A percentile compares a stretch with the other conserved stretches of the same genome.
These are phyloP conservation scores for Scaptomyza hsui DNA, from an alignment of 1,140 invertebrate genomes.

Conservation along the genomic window DNA sequence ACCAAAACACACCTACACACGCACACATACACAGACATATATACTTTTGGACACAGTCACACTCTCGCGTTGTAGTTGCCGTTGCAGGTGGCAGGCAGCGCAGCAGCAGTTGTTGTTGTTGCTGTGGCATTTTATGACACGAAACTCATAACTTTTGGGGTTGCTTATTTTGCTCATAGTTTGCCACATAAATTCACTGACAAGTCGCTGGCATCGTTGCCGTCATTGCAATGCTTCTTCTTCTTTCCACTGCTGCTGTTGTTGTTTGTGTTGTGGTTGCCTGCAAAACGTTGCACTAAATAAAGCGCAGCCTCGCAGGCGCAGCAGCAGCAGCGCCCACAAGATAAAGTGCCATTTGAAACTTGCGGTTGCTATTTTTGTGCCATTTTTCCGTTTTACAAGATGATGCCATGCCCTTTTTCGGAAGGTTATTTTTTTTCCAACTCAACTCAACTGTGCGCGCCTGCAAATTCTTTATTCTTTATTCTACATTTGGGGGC, in stretches of 20 bases:
- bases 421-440: constrained; percentile 14
- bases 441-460: not conserved
- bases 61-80: constrained; percentile 22
- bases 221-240: constrained; percentile 42
- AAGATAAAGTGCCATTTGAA: constrained; percentile 80
- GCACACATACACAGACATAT: constrained; percentile 30
- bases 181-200: constrained; percentile 70
- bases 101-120: constrained; percentile 33
- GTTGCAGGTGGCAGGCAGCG: constrained; percentile 66
- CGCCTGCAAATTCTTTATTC: constrained; percentile 10
- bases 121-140: constrained; percentile 75
- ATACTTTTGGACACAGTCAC: constrained; percentile 20
- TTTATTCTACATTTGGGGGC: constrained; percentile 14
- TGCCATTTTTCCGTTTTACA: constrained; percentile 39
- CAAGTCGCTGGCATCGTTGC: constrained; percentile 56
- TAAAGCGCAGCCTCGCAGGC: constrained; percentile 58
- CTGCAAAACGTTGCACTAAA: constrained; percentile 42
- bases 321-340: constrained; percentile 33
- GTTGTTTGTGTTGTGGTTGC: not conserved
- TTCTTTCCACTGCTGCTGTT: not conserved
- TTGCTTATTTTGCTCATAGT: constrained; percentile 80
- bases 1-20: constrained; percentile 25
- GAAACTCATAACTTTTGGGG: constrained; percentile 73
- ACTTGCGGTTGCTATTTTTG: constrained; percentile 59
- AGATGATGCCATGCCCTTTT: constrained; percentile 49